Evolutionary conservation across 2,888 invertebrate genomes (phyloP).

Genomic region (Ecliptopera silaceata): DNA sequence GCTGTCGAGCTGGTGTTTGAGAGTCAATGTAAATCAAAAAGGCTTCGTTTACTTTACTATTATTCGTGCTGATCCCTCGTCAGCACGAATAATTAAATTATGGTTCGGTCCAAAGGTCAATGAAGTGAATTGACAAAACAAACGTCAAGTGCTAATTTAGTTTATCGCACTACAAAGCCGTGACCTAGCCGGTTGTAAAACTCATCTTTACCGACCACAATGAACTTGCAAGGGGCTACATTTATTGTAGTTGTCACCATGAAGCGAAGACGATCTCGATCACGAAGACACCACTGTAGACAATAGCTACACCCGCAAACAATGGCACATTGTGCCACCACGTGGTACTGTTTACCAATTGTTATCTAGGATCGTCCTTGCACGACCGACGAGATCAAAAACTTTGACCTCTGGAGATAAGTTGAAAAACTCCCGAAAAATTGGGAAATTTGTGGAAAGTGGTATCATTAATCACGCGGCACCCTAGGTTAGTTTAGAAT

Average conservation of each 20-base stretch:
- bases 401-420: constrained; percentile 26
- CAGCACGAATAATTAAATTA: too few relatives aligned
- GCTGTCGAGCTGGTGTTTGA: too few relatives aligned
- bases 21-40: too few relatives aligned
- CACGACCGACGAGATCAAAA: constrained; percentile 24
- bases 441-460: neutral
- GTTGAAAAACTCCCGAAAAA: neutral
- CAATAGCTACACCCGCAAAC: constrained; percentile 45
- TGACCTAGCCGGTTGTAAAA: too few relatives aligned
- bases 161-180: too few relatives aligned
- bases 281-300: constrained; percentile 33
- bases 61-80: too few relatives aligned
- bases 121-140: too few relatives aligned
- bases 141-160: too few relatives aligned
- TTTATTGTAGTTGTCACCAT: constrained; percentile 5
- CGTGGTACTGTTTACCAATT: constrained; percentile 63
- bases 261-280: constrained; percentile 20
- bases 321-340: constrained; percentile 54
- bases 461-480: neutral
- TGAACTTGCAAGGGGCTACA: neutral
- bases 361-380: constrained; percentile 65
- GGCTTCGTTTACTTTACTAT: too few relatives aligned
- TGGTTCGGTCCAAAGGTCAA: too few relatives aligned
- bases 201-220: too few relatives aligned
- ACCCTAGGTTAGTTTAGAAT: too few relatives aligned